Evolutionary conservation across 2,797 vertebrate species (phyloP).

Genomic region (Ctenochaetus hawaiiensis): DNA sequence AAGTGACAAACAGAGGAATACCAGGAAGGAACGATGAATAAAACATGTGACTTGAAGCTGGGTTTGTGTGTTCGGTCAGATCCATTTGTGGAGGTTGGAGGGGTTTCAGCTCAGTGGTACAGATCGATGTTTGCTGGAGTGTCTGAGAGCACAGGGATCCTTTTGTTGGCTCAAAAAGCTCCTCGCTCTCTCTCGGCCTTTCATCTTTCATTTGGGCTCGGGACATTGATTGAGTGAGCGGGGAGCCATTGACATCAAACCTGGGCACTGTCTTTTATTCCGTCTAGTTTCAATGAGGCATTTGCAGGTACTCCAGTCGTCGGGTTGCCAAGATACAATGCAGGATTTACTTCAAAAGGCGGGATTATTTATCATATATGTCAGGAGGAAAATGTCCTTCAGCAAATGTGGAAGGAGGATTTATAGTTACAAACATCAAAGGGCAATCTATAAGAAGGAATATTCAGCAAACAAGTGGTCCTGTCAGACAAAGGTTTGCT

Average conservation of each 20-base stretch:
- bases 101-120: conserved; percentile 27
- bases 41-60: conserved; percentile 54
- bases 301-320: conserved; percentile 44
- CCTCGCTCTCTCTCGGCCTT: conserved; percentile 51
- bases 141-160: conserved; percentile 59
- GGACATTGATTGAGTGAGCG: conserved; percentile 67
- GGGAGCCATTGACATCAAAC: conserved; percentile 73
- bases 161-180: conserved; percentile 63
- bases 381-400: conserved; percentile 32
- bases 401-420: conserved; percentile 27
- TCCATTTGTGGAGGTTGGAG: conserved; percentile 44
- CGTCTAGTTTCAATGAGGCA: conserved; percentile 36
- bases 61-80: conserved; percentile 53
- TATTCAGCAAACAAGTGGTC: not conserved
- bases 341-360: conserved; percentile 53
- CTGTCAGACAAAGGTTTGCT: not conserved
- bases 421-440: conserved; percentile 24
- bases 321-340: conserved; percentile 39
- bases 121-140: conserved; percentile 63
- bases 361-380: conserved; percentile 48
- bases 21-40: conserved; percentile 36
- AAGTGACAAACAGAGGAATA: conserved; percentile 17
- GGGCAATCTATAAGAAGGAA: conserved; percentile 10
- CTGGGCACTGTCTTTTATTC: conserved; percentile 61
- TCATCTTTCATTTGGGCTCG: conserved; percentile 66